Percentiles rank a stretch among this genome's conserved stretches.
Evolutionary conservation across 2,797 vertebrate species (phyloP).

Genomic region (Xenentodon cancila): DNA sequence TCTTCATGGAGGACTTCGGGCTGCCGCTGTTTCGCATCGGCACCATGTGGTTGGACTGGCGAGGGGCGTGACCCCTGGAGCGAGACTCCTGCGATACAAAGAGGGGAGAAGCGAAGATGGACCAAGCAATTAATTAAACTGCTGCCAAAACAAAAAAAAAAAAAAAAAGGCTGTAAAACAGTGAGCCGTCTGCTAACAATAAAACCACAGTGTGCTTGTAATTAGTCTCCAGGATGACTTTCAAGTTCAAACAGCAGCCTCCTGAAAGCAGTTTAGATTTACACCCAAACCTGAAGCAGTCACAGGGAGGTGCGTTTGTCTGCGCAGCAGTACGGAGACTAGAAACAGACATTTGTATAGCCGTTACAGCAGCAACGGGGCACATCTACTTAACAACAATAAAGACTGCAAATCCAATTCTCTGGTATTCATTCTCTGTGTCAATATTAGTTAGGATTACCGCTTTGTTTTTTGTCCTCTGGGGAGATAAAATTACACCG

Average conservation of each 20-base stretch:
- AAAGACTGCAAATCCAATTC: background rate
- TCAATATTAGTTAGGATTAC: background rate
- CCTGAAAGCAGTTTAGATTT: too few relatives aligned
- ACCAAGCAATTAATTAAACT: too few relatives aligned
- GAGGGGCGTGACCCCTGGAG: constrained; percentile 87
- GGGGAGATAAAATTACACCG: background rate
- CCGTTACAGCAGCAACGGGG: background rate
- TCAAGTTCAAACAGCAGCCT: too few relatives aligned
- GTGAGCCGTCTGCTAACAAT: too few relatives aligned
- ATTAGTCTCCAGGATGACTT: background rate
- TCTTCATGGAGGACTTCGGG: constrained; percentile 96
- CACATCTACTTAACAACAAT: constrained; percentile 4
- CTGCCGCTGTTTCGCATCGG: constrained; percentile 94
- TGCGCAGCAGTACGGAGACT: too few relatives aligned
- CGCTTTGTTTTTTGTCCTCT: background rate
- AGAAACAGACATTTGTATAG: too few relatives aligned
- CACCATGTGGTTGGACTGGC: constrained; percentile 92
- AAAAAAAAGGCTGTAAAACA: too few relatives aligned
- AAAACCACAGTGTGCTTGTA: too few relatives aligned
- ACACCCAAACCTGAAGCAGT: too few relatives aligned
- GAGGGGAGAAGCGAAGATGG: background rate
- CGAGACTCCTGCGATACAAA: constrained; percentile 83
- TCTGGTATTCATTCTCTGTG: background rate
- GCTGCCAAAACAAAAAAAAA: too few relatives aligned
- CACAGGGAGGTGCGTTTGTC: too few relatives aligned